Evolutionary conservation across 2,113 vertebrate species (phyloP).

Genomic region (Columba janthina): DNA sequence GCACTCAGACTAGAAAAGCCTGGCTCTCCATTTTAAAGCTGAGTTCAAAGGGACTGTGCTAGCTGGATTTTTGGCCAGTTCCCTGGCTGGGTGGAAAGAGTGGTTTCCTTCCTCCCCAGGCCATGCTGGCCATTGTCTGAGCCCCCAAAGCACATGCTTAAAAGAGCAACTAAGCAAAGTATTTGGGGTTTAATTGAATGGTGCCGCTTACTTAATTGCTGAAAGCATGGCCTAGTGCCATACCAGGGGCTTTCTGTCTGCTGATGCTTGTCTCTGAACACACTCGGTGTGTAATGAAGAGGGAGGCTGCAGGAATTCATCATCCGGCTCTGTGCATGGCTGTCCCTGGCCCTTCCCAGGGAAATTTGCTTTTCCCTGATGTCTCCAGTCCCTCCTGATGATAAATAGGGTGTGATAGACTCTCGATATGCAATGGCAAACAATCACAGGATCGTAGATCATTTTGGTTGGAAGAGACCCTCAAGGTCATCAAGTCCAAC

Average conservation of each 20-base stretch:
- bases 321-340: background rate
- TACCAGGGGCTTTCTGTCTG: background rate
- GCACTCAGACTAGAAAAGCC: background rate
- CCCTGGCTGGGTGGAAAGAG: constrained; percentile 45
- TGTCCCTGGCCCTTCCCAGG: background rate
- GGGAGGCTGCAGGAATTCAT: background rate
- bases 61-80: background rate
- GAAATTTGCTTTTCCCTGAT: background rate
- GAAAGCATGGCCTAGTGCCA: background rate
- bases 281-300: background rate
- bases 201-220: background rate
- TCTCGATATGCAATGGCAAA: background rate
- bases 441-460: too few relatives aligned
- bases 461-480: too few relatives aligned
- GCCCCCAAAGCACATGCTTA: background rate
- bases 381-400: background rate
- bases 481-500: too few relatives aligned
- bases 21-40: background rate
- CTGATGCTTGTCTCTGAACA: background rate
- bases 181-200: constrained; percentile 36
- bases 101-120: constrained; percentile 48
- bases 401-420: background rate
- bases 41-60: constrained; percentile 12
- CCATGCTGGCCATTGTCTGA: constrained; percentile 14
- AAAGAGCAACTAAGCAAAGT: constrained; percentile 37